A percentile compares a stretch with the other conserved stretches of the same genome.
phyloP scores from a whole-genome alignment of 1,140 invertebrate genomes.

The Saccostrea echinata region DNA sequence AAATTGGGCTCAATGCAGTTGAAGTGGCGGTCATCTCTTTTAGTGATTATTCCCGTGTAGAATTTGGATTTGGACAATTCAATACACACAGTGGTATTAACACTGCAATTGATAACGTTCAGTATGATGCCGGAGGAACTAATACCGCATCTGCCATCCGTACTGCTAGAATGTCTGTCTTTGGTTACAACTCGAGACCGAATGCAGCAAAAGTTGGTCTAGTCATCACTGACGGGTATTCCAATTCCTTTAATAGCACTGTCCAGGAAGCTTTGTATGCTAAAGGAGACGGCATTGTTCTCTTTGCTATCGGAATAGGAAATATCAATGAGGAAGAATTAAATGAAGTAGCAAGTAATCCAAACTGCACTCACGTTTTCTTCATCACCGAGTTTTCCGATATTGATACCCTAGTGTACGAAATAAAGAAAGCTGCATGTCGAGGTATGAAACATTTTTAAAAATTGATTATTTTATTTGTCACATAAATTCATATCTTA shows the following conservation, averaged over 20 bases:
- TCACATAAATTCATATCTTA: too few relatives aligned
- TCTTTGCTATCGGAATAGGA: constrained; percentile 62
- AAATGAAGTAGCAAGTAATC: constrained; percentile 50
- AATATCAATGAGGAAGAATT: constrained; percentile 52
- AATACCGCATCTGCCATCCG: constrained; percentile 2
- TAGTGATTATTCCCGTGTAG: background rate
- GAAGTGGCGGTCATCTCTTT: constrained; percentile 35
- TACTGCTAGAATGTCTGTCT: background rate
- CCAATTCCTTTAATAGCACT: constrained; percentile 33
- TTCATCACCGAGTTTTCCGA: constrained; percentile 57
- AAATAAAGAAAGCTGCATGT: constrained; percentile 62
- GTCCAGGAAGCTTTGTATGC: constrained; percentile 38
- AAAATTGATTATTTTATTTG: too few relatives aligned
- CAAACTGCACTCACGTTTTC: constrained; percentile 61
- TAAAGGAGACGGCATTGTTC: constrained; percentile 49
- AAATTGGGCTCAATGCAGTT: constrained; percentile 23
- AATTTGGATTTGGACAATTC: constrained; percentile 12
- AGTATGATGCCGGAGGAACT: constrained; percentile 26
- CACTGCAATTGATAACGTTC: background rate
- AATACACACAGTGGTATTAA: background rate
- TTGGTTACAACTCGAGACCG: background rate
- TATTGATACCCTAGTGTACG: constrained; percentile 58
- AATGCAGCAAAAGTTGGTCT: constrained; percentile 45
- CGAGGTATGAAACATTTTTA: constrained; percentile 51
- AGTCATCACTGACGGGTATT: constrained; percentile 59